Conservation (phyloP, 2,888 invertebrate species). For the Fragum sueziense region DNA sequence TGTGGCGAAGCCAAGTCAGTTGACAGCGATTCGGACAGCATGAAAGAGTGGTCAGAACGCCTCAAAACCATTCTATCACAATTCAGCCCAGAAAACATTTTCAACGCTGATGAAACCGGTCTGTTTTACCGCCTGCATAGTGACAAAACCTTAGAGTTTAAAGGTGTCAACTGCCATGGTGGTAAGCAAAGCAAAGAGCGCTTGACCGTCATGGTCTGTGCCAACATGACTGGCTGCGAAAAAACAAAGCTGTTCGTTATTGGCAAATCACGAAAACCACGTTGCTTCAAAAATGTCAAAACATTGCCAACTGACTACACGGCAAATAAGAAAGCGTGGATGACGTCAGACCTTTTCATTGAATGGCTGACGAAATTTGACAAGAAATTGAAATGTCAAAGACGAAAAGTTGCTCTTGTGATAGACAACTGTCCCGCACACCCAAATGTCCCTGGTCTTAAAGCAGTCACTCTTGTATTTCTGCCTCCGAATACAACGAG, state of each 20-base stretch:
- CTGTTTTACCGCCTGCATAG: slow-evolving; percentile 56
- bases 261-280: slow-evolving; percentile 50
- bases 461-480: slow-evolving; percentile 54
- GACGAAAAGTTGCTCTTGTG: slow-evolving; percentile 49
- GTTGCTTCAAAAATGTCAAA: slow-evolving; percentile 60
- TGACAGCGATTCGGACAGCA: not conserved
- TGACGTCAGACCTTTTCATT: slow-evolving; percentile 56
- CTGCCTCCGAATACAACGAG: slow-evolving; percentile 67
- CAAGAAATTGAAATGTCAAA: slow-evolving; percentile 32
- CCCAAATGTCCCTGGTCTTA: slow-evolving; percentile 49
- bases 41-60: slow-evolving; percentile 20
- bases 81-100: slow-evolving; percentile 55
- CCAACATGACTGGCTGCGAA: slow-evolving; percentile 57
- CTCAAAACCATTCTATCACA: slow-evolving; percentile 29
- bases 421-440: slow-evolving; percentile 68
- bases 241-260: slow-evolving; percentile 47
- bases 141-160: slow-evolving; percentile 43
- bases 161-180: slow-evolving; percentile 48
- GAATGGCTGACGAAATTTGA: slow-evolving; percentile 60
- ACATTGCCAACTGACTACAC: slow-evolving; percentile 53
- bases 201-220: slow-evolving; percentile 45
- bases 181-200: slow-evolving; percentile 52
- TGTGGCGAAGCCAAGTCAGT: slow-evolving; percentile 49
- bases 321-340: slow-evolving; percentile 55
- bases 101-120: slow-evolving; percentile 62